These are phyloP conservation scores for Myxocyprinus asiaticus DNA, from an alignment of 2,113 vertebrate genomes.

Conservation along the genomic window DNA sequence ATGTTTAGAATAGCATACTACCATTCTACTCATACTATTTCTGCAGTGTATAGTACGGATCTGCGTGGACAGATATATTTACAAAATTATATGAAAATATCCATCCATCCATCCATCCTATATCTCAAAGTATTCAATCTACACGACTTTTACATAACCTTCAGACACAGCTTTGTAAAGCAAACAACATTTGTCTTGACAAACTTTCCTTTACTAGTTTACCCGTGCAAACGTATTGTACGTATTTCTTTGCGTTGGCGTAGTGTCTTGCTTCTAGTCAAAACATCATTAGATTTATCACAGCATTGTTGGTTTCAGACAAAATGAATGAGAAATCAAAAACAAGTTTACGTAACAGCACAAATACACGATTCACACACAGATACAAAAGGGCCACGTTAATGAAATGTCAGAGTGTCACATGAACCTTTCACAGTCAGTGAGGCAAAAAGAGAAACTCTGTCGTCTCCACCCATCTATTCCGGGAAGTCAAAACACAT, in stretches of 20 bases:
- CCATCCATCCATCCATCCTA: too few species aligned
- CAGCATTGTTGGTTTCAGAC: not conserved
- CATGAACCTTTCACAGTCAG: conserved; percentile 3
- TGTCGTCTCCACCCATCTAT: not conserved
- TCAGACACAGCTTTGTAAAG: too few species aligned
- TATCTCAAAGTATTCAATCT: too few species aligned
- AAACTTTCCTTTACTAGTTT: not conserved
- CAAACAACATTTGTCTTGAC: not conserved
- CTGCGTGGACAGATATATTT: too few species aligned
- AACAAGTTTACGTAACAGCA: not conserved
- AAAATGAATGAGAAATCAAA: too few species aligned
- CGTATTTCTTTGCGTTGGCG: not conserved
- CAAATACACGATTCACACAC: conserved; percentile 8
- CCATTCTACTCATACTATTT: too few species aligned
- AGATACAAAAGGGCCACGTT: not conserved
- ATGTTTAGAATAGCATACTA: too few species aligned
- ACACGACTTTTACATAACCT: too few species aligned
- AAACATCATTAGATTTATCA: conserved; percentile 5
- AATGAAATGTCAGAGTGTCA: not conserved
- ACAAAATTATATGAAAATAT: too few species aligned
- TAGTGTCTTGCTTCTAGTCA: not conserved
- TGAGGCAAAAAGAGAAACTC: conserved; percentile 14
- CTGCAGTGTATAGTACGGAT: too few species aligned
- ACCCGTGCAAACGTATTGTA: not conserved
- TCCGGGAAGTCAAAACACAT: conserved; percentile 6